Evolutionary conservation across 2,113 vertebrate genomes (phyloP).

Genomic region (Hiodon alosoides): DNA sequence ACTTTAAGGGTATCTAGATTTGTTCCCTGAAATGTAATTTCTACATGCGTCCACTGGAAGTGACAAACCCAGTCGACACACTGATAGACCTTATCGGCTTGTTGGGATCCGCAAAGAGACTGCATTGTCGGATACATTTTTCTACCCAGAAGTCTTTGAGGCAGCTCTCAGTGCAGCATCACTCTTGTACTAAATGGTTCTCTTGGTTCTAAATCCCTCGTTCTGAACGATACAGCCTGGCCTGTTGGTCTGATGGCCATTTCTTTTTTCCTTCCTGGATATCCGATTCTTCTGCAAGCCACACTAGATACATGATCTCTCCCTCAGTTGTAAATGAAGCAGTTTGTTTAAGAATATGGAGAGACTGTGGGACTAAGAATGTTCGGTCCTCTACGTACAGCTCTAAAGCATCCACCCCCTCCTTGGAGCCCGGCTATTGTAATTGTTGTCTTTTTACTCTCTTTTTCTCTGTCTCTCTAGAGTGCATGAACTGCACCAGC

Average conservation of each 20-base stretch:
- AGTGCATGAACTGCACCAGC: conserved; percentile 78
- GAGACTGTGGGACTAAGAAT: neutral
- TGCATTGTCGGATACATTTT: neutral
- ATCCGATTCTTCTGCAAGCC: conserved; percentile 10
- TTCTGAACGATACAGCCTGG: neutral
- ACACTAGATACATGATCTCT: conserved; percentile 1
- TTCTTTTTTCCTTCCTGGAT: neutral
- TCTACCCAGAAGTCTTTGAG: neutral
- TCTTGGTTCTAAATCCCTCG: too few relatives aligned
- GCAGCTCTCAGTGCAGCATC: neutral
- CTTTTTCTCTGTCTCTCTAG: conserved; percentile 40
- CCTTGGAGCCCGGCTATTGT: neutral
- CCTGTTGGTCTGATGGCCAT: neutral
- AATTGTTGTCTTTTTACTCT: conserved; percentile 2
- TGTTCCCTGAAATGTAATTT: neutral
- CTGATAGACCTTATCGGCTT: too few relatives aligned
- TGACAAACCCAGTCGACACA: neutral
- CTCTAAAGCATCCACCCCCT: neutral
- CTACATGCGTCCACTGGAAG: neutral
- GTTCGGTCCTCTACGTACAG: neutral
- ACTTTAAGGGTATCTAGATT: neutral
- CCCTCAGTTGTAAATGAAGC: conserved; percentile 14
- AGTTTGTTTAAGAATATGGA: conserved; percentile 16
- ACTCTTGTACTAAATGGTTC: too few relatives aligned
- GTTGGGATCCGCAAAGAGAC: too few relatives aligned